These are phyloP conservation scores for Xestia c-nigrum DNA, from an alignment of 2,888 invertebrate genomes.

Conservation along the genomic window DNA sequence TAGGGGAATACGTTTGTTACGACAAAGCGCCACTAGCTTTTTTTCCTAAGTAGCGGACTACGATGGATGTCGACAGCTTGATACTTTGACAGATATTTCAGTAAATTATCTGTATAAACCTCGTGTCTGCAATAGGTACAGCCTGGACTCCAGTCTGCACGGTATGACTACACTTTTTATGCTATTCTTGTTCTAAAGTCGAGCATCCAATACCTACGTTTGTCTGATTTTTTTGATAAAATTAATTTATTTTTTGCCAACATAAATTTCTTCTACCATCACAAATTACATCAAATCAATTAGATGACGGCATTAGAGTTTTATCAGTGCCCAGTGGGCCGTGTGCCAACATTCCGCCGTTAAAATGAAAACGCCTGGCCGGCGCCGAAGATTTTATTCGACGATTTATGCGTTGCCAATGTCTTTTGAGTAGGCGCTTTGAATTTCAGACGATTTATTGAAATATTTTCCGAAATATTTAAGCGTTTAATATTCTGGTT, in stretches of 20 bases:
- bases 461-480: background rate
- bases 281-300: conserved; percentile 43
- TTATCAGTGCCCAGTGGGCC: conserved; percentile 61
- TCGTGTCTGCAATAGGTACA: no score
- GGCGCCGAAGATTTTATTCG: conserved; percentile 70
- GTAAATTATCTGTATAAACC: no score
- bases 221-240: background rate
- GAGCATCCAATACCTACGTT: no score
- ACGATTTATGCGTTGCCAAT: conserved; percentile 68
- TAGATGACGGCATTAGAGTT: conserved; percentile 33
- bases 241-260: conserved; percentile 2
- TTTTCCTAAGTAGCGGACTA: no score
- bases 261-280: conserved; percentile 24
- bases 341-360: conserved; percentile 66
- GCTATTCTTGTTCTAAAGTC: no score
- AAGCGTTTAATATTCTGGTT: conserved; percentile 21
- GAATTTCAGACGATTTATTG: background rate
- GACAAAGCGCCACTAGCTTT: no score
- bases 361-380: conserved; percentile 71
- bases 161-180: no score
- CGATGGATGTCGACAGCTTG: no score
- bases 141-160: no score
- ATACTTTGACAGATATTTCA: no score
- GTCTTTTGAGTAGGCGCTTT: conserved; percentile 61
- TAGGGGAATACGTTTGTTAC: no score